Evolutionary conservation across 1,140 invertebrate species (phyloP).

Genomic region (Caenorhabditis remanei): DNA sequence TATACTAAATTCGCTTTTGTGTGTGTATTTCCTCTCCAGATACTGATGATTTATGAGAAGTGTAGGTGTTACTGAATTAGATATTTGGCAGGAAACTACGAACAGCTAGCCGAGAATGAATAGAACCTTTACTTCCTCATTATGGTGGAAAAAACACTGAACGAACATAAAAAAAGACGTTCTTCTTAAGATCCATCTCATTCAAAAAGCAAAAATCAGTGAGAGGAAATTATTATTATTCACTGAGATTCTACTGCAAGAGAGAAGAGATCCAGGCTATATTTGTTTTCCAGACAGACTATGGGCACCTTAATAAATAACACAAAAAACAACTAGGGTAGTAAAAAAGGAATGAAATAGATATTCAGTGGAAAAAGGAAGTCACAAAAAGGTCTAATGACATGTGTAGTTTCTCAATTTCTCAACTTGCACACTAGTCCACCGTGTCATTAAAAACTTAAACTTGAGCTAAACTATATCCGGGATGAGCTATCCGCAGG

Average conservation of each 20-base stretch:
- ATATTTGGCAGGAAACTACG: not conserved
- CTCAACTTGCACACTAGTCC: not conserved
- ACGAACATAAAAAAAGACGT: not conserved
- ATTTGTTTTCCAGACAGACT: not conserved
- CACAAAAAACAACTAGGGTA: not conserved
- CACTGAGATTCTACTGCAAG: not conserved
- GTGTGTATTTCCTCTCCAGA: not conserved
- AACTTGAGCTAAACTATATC: slow-evolving; percentile 48
- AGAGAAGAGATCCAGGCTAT: not conserved
- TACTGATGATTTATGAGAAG: slow-evolving; percentile 29
- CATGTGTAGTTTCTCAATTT: slow-evolving; percentile 15
- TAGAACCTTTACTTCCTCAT: not conserved
- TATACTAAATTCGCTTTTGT: slow-evolving; percentile 32
- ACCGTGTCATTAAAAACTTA: slow-evolving; percentile 47
- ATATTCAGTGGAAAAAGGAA: not conserved
- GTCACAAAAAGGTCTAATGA: slow-evolving; percentile 36
- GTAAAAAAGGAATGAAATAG: not conserved
- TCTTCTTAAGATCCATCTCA: not conserved
- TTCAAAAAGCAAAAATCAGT: slow-evolving; percentile 12
- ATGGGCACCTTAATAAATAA: slow-evolving; percentile 2
- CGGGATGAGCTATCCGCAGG: slow-evolving; percentile 24
- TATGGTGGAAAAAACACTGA: not conserved
- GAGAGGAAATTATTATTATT: slow-evolving; percentile 26
- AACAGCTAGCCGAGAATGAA: not conserved
- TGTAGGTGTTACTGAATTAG: slow-evolving; percentile 35